phyloP scores from a whole-genome alignment of 2,888 invertebrate species.

The Mechanitis mazaeus region DNA sequence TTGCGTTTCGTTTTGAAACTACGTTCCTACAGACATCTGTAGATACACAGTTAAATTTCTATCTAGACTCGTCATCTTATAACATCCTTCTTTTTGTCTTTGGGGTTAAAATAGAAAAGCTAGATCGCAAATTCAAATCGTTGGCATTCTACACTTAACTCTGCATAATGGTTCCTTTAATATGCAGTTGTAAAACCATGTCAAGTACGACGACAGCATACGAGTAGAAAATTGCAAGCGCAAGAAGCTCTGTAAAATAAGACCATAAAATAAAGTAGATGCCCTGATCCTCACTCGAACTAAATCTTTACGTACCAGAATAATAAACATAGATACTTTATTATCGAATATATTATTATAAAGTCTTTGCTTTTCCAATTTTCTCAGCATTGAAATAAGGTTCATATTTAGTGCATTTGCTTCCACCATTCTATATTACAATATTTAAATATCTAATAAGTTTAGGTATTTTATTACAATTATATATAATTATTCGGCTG shows the following conservation, averaged over 20 bases:
- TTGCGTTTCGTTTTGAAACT: no score
- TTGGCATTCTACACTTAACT: constrained; percentile 23
- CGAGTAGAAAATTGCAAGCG: constrained; percentile 43
- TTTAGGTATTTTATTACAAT: no score
- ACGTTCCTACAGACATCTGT: no score
- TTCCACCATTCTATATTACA: constrained; percentile 5
- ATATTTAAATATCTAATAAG: no score
- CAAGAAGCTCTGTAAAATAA: constrained; percentile 31
- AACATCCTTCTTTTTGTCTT: no score
- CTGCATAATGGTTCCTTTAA: constrained; percentile 25
- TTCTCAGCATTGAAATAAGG: constrained; percentile 19
- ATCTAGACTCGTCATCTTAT: no score
- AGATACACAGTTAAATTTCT: no score
- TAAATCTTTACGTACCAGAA: constrained; percentile 29
- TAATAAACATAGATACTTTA: constrained; percentile 19
- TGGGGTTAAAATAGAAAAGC: constrained; percentile 9
- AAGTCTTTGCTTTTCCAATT: constrained; percentile 10
- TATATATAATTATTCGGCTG: no score
- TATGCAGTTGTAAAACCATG: constrained; percentile 38
- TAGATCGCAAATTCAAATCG: constrained; percentile 18
- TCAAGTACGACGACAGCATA: constrained; percentile 39
- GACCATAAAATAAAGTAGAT: constrained; percentile 37
- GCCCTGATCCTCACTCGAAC: constrained; percentile 35
- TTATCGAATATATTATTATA: constrained; percentile 23
- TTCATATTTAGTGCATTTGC: constrained; percentile 21